Evolutionary conservation across 2,888 invertebrate species (phyloP).

Genomic region (Drosophila hamatofila): DNA sequence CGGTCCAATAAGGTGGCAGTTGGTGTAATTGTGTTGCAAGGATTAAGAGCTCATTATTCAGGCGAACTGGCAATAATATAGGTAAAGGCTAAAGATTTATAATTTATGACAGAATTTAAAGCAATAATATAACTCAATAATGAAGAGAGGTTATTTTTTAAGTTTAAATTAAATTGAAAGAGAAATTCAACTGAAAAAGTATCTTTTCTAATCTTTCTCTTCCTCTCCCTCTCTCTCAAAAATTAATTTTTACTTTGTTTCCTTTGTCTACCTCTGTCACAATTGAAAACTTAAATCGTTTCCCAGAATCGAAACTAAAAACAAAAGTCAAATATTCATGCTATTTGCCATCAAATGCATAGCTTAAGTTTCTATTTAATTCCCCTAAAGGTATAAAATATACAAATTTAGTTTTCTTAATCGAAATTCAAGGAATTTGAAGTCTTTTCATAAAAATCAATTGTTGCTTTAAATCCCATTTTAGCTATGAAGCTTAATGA

Average conservation of each 20-base stretch:
- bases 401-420: not conserved
- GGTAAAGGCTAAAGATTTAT: conserved; percentile 16
- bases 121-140: too few species aligned
- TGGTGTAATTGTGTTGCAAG: conserved; percentile 31
- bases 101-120: conserved; percentile 2
- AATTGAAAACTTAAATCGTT: not conserved
- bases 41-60: conserved; percentile 50
- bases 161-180: too few species aligned
- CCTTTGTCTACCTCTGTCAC: not conserved
- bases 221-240: not conserved
- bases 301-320: not conserved
- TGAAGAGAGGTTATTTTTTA: too few species aligned
- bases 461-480: conserved; percentile 22
- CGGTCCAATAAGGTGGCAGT: conserved; percentile 21
- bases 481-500: conserved; percentile 33
- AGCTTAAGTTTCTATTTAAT: not conserved
- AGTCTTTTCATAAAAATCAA: conserved; percentile 17
- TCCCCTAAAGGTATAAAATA: not conserved
- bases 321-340: not conserved
- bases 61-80: conserved; percentile 25
- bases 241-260: too few species aligned
- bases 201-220: not conserved
- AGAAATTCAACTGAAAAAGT: too few species aligned
- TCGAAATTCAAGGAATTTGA: not conserved
- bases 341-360: not conserved